Base-by-base conservation (phyloP, 2,888 invertebrate genomes). In the Volucella inflata region DNA sequence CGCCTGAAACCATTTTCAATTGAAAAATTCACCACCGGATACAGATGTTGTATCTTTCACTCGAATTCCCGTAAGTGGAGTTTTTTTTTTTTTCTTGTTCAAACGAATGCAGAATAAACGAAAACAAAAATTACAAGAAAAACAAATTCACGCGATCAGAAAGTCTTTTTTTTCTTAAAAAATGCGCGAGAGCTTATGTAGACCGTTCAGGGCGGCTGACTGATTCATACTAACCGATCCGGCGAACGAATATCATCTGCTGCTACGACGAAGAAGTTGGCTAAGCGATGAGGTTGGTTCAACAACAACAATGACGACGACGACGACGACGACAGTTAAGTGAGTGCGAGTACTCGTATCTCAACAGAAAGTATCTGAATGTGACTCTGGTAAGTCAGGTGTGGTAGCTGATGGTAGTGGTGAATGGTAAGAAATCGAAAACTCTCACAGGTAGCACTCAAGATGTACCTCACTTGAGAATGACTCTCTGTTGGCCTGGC, bases 211-310 rank as follows among this genome's bases (percentile, higher is more conserved):
- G 50, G 72, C 76, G 81, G 64, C 81, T 81, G 67, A 67, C 85
- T 81, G 81, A 77, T 76, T 81, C 81, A 85, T 81, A 85, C 85
- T 85, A 85, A 85, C 85, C 81, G 81, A 85, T 81, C 76, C 81
- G 77, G 81, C 76, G 51, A 72, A 62, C 46, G 72, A 77, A 81
- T 81, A 81, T 85, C 85, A 85, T 85, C 85, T 85, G 85, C 85
- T 68, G 85, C 85, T 68, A 77, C 42, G 48, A 76, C 71, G 74
- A 17, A 48, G 65, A 76, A 53, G 14, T 60, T 67, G 30, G 30
- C 6, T 77, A 21, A 46, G 51, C 76, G 57, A 16, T 53, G 59
- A 60, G 42, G 46, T 59, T 74, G 36, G 40, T 72, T 51, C 44
- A 50, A 44, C 59, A 44, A 51, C 70, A 17, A 59, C 64, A 8